Evolutionary conservation across 2,113 vertebrate species (phyloP).

Genomic region (Circaetus gallicus): DNA sequence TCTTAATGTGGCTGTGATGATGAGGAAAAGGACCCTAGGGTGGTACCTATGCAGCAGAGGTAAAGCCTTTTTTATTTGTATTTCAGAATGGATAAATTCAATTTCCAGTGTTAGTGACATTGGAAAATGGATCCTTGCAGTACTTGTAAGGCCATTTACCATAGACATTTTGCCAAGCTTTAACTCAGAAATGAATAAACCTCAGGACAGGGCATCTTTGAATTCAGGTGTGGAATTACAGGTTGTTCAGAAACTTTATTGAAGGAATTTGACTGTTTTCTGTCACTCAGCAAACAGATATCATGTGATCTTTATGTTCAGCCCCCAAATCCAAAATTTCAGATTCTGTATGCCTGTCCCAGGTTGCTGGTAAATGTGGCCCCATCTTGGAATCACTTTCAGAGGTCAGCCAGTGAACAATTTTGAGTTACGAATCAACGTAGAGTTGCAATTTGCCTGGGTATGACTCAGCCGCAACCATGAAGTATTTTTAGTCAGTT

Average conservation of each 20-base stretch:
- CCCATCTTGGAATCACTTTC: background rate
- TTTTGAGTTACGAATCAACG: background rate
- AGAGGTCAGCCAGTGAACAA: background rate
- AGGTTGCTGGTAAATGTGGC: background rate
- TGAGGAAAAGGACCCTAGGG: background rate
- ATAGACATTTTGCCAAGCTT: background rate
- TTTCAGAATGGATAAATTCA: background rate
- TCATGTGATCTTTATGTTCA: background rate
- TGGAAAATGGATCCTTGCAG: background rate
- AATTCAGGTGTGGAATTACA: background rate
- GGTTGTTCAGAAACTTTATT: background rate
- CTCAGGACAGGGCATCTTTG: background rate
- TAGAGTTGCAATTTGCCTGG: background rate
- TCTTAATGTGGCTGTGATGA: background rate
- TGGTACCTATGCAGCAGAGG: slow-evolving; percentile 4
- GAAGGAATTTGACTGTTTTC: background rate
- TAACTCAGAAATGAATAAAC: background rate
- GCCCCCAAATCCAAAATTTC: background rate
- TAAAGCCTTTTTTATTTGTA: slow-evolving; percentile 21
- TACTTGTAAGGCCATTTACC: background rate
- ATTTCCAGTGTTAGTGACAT: background rate
- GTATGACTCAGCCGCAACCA: background rate
- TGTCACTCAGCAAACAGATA: background rate
- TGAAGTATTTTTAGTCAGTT: background rate
- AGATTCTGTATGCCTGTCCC: background rate